Base-by-base conservation (phyloP, 2,113 vertebrate species). In the Pimephales promelas region DNA sequence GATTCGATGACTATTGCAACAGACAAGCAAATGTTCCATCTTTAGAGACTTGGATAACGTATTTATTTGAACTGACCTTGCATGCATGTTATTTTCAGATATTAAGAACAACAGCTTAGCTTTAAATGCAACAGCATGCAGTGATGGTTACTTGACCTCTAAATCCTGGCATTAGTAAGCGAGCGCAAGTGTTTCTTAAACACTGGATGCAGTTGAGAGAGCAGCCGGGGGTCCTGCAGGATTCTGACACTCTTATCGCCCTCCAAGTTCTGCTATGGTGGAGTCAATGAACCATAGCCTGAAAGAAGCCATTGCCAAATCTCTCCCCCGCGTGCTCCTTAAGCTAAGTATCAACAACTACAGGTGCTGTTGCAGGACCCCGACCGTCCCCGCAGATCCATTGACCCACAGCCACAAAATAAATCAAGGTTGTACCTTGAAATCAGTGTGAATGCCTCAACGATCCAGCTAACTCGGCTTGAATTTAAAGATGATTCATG, bases 291-390 rank as follows among this genome's bases (percentile, higher is more conserved):
- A 79, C 82, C 73, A 40, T 81, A 81, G 82, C 81, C 24, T 78
- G 86, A 79, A 86, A 66, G 74, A 84, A 86, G 61, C 80, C 79
- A n/a, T 78, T 75, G 82, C 84, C 81, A 83, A 84, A 84, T 79
- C 66, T 72, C 20, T 74, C 78, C 89, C 85, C 89, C 28, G 28
- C 22, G 72, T 75, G 76, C 40, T 81, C 43, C 31, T 83, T 84
- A 76, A 87, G 86, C 89, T 81, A 70, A 88, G 87, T 85, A 84
- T 83, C 87, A 89, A 59, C 71, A 57, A 59, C 79, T 83, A 85
- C 79, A 85, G 86, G 84, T 84, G 80, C 84, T 81, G 66, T 78
- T 83, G 76, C 66, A 79, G 80, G 47, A 76, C 75, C 72, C 70
- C 9, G 18, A 54, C 28, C 10, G 59, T 81, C 74, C 24, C 76